Evolutionary conservation across 1,140 invertebrate species (phyloP).

Genomic region (Drosophila pruinosa): DNA sequence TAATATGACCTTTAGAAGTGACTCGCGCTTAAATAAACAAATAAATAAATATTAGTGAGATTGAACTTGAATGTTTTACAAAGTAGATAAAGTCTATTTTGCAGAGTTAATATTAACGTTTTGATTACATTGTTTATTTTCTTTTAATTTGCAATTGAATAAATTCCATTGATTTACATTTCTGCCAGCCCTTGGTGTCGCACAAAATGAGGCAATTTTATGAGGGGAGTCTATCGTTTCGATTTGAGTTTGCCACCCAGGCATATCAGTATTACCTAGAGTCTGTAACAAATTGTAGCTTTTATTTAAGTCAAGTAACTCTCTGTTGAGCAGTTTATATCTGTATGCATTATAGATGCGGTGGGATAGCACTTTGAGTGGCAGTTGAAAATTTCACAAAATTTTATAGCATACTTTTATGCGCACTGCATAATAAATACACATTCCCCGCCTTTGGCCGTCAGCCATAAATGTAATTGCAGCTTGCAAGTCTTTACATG

Average conservation of each 20-base stretch:
- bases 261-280: background rate
- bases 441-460: slow-evolving; percentile 44
- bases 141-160: too few species aligned
- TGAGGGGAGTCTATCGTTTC: too few species aligned
- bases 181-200: too few species aligned
- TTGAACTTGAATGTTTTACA: too few species aligned
- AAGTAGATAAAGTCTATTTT: too few species aligned
- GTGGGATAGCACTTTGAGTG: background rate
- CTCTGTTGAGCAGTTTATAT: background rate
- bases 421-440: slow-evolving; percentile 42
- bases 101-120: too few species aligned
- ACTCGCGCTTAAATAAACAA: too few species aligned
- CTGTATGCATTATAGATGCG: slow-evolving; percentile 1
- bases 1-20: too few species aligned
- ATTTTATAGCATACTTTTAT: slow-evolving; percentile 66
- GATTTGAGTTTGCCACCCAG: too few species aligned
- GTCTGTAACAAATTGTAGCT: background rate
- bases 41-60: too few species aligned
- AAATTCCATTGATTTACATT: too few species aligned
- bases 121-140: too few species aligned
- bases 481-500: slow-evolving; percentile 14
- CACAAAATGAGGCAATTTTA: background rate
- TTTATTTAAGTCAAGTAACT: background rate
- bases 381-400: slow-evolving; percentile 31
- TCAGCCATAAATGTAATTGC: slow-evolving; percentile 42